Base-by-base conservation (phyloP, 1,140 invertebrate genomes). In the Ceratina calcarata region DNA sequence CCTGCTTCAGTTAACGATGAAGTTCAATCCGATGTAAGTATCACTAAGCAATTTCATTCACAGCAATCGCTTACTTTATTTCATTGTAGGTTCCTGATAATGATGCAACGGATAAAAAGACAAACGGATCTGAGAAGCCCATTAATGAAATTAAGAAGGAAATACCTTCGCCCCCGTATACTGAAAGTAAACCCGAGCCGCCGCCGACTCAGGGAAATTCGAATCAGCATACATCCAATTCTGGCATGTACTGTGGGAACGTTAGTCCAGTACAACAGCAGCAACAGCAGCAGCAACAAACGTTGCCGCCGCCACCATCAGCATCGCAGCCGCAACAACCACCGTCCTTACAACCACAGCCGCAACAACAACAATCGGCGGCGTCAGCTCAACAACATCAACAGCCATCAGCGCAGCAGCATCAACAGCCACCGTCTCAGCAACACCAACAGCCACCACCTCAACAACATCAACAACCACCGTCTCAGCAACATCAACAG, bases 1-100 rank as follows among this genome's bases (percentile, higher is more conserved):
- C 91, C 92, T 79, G 91, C 92, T 68, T 85, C 92, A 45, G 88
- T 92, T 77, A 90, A 91, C 78, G 90, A 92, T 72, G 90, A 93
- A 73, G 85, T 90, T 16, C 80, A 91, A 76, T 87, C 93, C 68
- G 91, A 93, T 80, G 92, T 91, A 86, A 90, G 82, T 84, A 75
- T 64, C 18, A 12, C 20, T 69, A 62, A 4, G 0, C 22, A 51
- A 66, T 15, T 64, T 12, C 67, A 22, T 69, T 22, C 12, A n/a
- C 32, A 66, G 64, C 13, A 22, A 0, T 37, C 8, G 22, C 10
- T 60, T 61, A n/a, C 53, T 18, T 18, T 49, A 12, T 18, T 24
- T n/a, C 51, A 74, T 80, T 73, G 4, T 61, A 93, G 89, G 73
- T 87, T 49, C 71, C 87, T 61, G 91, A 92, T 10, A 90, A 86